Percentiles rank a stretch among this genome's conserved stretches.
Evolutionary conservation across 2,888 invertebrate genomes (phyloP).

Genomic region (Heliconius sara): DNA sequence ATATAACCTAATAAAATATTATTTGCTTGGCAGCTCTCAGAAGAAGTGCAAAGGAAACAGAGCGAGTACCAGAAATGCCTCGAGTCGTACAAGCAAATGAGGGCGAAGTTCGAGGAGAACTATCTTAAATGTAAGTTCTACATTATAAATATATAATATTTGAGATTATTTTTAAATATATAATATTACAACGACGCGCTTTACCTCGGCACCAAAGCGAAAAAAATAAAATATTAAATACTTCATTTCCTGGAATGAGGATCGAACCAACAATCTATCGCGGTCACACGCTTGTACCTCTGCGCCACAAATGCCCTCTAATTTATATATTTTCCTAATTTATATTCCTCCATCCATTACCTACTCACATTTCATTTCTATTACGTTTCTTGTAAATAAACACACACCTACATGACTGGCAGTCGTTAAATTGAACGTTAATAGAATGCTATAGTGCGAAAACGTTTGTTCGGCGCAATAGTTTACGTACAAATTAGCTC

Average conservation of each 20-base stretch:
- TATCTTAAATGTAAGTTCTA: constrained; percentile 92
- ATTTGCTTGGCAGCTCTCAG: constrained; percentile 88
- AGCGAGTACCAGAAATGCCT: constrained; percentile 96
- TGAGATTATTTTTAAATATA: no score
- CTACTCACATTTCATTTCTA: constrained; percentile 32
- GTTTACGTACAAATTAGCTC: constrained; percentile 37
- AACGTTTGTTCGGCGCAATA: constrained; percentile 30
- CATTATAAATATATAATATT: no score
- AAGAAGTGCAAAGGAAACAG: constrained; percentile 94
- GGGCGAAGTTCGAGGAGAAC: constrained; percentile 96
- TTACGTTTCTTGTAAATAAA: constrained; percentile 40
- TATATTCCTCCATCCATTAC: constrained; percentile 32
- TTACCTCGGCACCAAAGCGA: no score
- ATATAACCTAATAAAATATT: constrained; percentile 37
- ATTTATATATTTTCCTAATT: constrained; percentile 2
- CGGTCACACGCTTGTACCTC: no score
- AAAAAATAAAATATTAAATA: no score
- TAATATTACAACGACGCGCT: no score
- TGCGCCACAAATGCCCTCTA: no score
- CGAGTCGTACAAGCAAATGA: constrained; percentile 93
- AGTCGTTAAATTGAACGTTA: constrained; percentile 39
- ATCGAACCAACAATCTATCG: no score
- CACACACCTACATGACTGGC: constrained; percentile 37
- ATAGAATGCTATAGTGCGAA: constrained; percentile 34
- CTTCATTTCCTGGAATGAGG: no score